Conservation (phyloP, 2,888 invertebrate genomes). For the Spatulosminthurus flaviceps region DNA sequence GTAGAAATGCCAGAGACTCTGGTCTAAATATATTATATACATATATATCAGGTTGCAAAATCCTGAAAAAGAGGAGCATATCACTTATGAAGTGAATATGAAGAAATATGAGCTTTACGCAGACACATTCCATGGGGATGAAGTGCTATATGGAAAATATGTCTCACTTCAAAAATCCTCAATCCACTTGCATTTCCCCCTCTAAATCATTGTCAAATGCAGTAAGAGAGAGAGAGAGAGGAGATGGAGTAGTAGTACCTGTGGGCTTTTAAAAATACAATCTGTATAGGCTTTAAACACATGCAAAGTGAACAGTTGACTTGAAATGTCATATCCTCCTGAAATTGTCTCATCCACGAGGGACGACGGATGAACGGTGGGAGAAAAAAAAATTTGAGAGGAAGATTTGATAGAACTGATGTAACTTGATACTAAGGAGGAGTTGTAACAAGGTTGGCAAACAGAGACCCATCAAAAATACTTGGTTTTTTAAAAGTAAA, state of each 20-base stretch:
- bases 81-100: constrained; percentile 18
- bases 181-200: neutral
- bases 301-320: neutral
- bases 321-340: neutral
- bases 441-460: constrained; percentile 32
- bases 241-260: no score
- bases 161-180: neutral
- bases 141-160: neutral
- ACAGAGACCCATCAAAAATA: neutral
- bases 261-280: no score
- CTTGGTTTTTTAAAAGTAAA: neutral
- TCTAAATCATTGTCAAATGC: neutral
- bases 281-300: neutral
- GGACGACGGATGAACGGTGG: neutral
- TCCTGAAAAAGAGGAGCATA: neutral
- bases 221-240: neutral
- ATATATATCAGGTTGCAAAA: constrained; percentile 2
- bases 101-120: constrained; percentile 33
- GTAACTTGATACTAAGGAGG: constrained; percentile 12
- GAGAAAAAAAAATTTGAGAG: no score
- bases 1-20: neutral
- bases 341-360: neutral
- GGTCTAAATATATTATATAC: neutral
- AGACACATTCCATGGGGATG: neutral
- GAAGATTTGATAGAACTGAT: constrained; percentile 30